phyloP scores from a whole-genome alignment of 2,113 vertebrate genomes.

The Austrofundulus limnaeus region DNA sequence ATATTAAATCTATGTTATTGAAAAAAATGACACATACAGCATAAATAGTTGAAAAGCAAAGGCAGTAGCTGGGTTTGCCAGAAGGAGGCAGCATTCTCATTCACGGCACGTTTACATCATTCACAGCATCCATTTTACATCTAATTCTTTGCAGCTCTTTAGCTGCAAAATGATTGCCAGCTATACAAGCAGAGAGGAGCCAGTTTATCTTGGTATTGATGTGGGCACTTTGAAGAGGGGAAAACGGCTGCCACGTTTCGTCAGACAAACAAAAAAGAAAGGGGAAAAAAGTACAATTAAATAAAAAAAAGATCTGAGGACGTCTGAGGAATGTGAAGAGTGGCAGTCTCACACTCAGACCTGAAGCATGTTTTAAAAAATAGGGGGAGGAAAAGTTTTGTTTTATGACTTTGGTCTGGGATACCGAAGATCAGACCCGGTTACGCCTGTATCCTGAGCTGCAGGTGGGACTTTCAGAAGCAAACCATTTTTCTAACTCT shows the following conservation, averaged over 20 bases:
- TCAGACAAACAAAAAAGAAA: neutral
- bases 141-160: slow-evolving; percentile 64
- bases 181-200: slow-evolving; percentile 38
- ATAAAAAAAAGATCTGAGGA: slow-evolving; percentile 38
- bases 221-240: slow-evolving; percentile 52
- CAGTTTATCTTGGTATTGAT: slow-evolving; percentile 56
- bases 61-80: slow-evolving; percentile 40
- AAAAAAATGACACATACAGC: slow-evolving; percentile 7
- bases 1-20: neutral
- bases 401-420: slow-evolving; percentile 31
- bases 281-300: slow-evolving; percentile 38
- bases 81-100: slow-evolving; percentile 66
- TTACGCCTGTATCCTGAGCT: neutral
- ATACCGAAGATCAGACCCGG: slow-evolving; percentile 4
- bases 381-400: slow-evolving; percentile 33
- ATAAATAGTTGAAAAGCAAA: neutral
- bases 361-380: slow-evolving; percentile 37
- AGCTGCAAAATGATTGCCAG: slow-evolving; percentile 71
- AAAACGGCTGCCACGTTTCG: slow-evolving; percentile 25
- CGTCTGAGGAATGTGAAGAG: slow-evolving; percentile 58
- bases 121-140: slow-evolving; percentile 76
- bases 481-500: slow-evolving; percentile 3
- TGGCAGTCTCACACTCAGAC: slow-evolving; percentile 39
- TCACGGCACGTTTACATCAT: slow-evolving; percentile 35
- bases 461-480: neutral